Evolutionary conservation across 2,888 invertebrate species (phyloP), one percentile per base, ranked within the genome.

Genomic region (Andrena dorsata): DNA sequence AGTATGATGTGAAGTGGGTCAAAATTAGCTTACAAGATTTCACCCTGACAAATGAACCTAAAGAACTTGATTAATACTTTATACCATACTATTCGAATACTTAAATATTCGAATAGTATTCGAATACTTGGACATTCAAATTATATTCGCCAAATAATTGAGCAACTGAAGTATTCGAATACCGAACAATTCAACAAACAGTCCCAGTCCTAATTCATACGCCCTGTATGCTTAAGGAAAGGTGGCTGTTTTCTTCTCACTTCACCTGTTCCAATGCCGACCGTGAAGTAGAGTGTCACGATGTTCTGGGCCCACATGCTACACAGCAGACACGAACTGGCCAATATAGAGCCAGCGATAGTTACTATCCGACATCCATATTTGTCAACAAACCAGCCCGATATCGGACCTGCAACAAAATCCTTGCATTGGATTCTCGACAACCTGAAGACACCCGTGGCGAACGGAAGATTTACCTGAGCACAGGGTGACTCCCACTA

Each of bases 331-430:
- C 98, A 98, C 0, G 95, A 89, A 7, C 97, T 95, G 0, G 98
- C 97, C 30, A 98, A 94, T 71, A 98, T 93, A 1, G 98, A 96
- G 0, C 99, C 99, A 0, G 96, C 96, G 80, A 99, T 98, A 0
- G 99, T 99, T 72, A 99, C 98, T 1, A 95, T 91, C 51, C 98
- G 96, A 93, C 99, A 99, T 26, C 99, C 99, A 94, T 97, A 99
- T 87, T 97, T 97, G 95, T 99, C 99, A 64, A 99, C 99, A 91
- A 99, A 96, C 0, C 98, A 97, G 91, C 99, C 98, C 32, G 99
- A 98, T 90, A 99, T 96, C 16, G 99, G 99, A 90, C 99, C 99
- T 99, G 95, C 0, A 75, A 78, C 16, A 16, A 53, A 68, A 53
- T 32, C 28, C 8, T 35, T 16, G 35, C 63, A 20, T 8, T 4